These are phyloP conservation scores for Athrips mouffetella DNA, from an alignment of 2,888 invertebrate genomes.

Conservation along the genomic window DNA sequence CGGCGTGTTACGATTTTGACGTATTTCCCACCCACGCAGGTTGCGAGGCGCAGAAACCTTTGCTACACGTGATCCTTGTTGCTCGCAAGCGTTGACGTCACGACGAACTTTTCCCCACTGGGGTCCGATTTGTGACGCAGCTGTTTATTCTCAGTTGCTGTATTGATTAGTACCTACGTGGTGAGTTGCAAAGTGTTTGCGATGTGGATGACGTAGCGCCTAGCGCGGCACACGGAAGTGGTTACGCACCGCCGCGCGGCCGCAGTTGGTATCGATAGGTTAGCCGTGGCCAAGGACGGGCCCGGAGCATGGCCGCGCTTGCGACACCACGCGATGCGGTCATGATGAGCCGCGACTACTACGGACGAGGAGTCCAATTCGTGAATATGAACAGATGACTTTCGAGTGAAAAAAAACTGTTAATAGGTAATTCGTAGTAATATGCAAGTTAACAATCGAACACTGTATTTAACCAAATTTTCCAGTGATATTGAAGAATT, in stretches of 20 bases:
- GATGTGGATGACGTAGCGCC: constrained; percentile 18
- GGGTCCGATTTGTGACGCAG: constrained; percentile 36
- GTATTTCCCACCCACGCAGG: constrained; percentile 41
- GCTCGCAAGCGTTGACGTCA: constrained; percentile 52
- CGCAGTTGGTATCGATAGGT: constrained; percentile 36
- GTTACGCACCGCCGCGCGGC: constrained; percentile 56
- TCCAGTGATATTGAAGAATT: too few relatives aligned
- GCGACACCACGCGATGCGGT: constrained; percentile 43
- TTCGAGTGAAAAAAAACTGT: too few relatives aligned
- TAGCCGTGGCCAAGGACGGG: constrained; percentile 57
- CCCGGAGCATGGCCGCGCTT: constrained; percentile 46
- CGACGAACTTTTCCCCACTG: constrained; percentile 36
- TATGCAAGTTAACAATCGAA: too few relatives aligned
- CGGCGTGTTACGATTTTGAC: constrained; percentile 38
- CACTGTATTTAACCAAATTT: too few relatives aligned
- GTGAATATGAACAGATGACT: too few relatives aligned
- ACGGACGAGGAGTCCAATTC: too few relatives aligned
- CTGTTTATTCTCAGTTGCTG: constrained; percentile 31
- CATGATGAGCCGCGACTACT: constrained; percentile 24
- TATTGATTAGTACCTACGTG: constrained; percentile 42
- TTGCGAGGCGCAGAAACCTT: constrained; percentile 25
- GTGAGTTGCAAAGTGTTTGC: constrained; percentile 29
- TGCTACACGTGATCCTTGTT: constrained; percentile 43
- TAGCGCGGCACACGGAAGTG: constrained; percentile 52
- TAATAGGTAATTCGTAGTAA: too few relatives aligned